Percentiles rank a stretch among this genome's conserved stretches.
These are phyloP conservation scores for Meteorus sp. DNA, from an alignment of 1,140 invertebrate species.

Conservation along the genomic window DNA sequence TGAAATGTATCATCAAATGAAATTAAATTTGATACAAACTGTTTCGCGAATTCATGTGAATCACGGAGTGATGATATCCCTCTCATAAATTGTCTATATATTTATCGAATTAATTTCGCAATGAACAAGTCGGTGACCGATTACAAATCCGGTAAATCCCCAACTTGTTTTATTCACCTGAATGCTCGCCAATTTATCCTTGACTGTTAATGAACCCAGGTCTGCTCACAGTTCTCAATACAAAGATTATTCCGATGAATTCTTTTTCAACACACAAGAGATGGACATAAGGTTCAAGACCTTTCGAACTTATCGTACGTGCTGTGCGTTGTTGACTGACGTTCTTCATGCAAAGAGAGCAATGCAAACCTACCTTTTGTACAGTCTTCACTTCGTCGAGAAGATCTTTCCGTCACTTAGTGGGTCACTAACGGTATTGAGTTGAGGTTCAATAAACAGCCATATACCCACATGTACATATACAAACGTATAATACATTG, in stretches of 20 bases:
- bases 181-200: constrained; percentile 4
- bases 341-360: too few species aligned
- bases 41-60: too few species aligned
- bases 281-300: neutral
- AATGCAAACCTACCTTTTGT: too few species aligned
- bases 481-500: too few species aligned
- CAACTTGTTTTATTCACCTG: neutral
- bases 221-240: too few species aligned
- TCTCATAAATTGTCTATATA: neutral
- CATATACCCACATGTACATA: too few species aligned
- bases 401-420: constrained; percentile 54
- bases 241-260: neutral
- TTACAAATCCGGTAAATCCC: constrained; percentile 16
- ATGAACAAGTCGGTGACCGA: neutral
- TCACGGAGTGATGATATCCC: neutral
- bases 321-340: constrained; percentile 41
- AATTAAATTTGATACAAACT: too few species aligned
- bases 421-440: too few species aligned
- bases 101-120: neutral
- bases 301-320: constrained; percentile 30
- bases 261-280: neutral
- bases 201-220: constrained; percentile 10
- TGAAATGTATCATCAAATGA: too few species aligned
- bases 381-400: too few species aligned
- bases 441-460: constrained; percentile 53